phyloP scores from a whole-genome alignment of 2,888 invertebrate genomes.

The Noctua comes region DNA sequence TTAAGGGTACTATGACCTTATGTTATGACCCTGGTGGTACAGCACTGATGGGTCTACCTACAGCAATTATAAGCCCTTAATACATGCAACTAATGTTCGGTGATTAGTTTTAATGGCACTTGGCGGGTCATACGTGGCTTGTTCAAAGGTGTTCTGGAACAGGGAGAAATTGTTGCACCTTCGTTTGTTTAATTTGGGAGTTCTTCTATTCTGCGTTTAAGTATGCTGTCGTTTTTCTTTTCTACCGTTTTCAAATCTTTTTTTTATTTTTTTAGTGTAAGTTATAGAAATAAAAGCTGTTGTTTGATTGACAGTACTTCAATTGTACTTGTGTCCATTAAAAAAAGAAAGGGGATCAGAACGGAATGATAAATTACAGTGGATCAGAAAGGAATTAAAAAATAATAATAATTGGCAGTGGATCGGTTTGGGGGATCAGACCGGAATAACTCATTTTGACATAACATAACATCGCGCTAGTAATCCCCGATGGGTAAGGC shows the following conservation, averaged over 20 bases:
- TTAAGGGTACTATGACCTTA: conserved; percentile 85
- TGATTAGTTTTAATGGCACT: conserved; percentile 57
- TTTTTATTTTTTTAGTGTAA: no score
- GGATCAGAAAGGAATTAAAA: no score
- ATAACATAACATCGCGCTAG: neutral
- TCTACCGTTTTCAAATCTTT: neutral
- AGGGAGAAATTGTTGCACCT: conserved; percentile 33
- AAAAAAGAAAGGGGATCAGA: no score
- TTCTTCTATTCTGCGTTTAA: neutral
- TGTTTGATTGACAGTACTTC: no score
- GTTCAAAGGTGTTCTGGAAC: conserved; percentile 40
- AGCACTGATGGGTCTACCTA: conserved; percentile 62
- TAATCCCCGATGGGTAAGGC: neutral
- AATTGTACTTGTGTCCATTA: no score
- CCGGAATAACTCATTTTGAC: no score
- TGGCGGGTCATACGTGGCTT: conserved; percentile 46
- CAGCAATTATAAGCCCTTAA: conserved; percentile 60
- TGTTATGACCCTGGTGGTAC: conserved; percentile 73
- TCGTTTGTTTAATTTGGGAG: conserved; percentile 33
- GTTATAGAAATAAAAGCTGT: no score
- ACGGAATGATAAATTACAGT: no score
- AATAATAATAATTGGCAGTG: no score
- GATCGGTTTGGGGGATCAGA: no score
- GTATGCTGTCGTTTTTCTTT: neutral
- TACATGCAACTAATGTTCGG: conserved; percentile 48